Conservation (phyloP, 2,113 vertebrate species). For the Ursus arctos region DNA sequence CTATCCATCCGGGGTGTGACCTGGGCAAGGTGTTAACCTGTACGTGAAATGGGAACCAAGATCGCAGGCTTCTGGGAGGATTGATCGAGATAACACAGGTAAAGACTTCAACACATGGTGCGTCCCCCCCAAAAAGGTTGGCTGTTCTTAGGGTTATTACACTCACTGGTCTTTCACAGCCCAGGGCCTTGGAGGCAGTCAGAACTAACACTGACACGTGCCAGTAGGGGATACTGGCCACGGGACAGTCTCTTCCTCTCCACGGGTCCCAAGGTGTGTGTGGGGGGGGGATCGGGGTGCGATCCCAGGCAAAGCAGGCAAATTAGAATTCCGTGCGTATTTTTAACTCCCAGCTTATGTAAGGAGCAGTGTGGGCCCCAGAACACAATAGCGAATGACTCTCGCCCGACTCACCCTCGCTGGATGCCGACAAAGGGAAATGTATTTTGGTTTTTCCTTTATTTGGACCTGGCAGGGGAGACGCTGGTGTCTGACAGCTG, state of each 20-base stretch:
- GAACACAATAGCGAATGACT: slow-evolving; percentile 50
- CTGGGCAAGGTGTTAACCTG: neutral
- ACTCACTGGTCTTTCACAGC: neutral
- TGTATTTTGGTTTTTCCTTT: slow-evolving; percentile 56
- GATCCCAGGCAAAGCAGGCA: neutral
- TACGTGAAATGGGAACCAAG: neutral
- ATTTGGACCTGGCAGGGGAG: slow-evolving; percentile 56
- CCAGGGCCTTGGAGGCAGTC: neutral
- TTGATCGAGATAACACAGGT: rapidly evolving
- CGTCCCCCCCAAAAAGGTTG: neutral
- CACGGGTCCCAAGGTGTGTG: neutral
- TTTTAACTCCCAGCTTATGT: slow-evolving; percentile 72
- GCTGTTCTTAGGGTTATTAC: neutral
- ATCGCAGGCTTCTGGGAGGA: neutral
- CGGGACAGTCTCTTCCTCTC: neutral
- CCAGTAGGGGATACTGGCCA: neutral
- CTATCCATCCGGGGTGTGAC: no score
- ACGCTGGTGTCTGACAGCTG: neutral
- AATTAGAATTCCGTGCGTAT: slow-evolving; percentile 58
- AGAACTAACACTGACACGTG: rapidly evolving
- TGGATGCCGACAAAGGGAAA: slow-evolving; percentile 5
- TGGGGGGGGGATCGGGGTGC: neutral
- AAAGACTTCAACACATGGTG: neutral
- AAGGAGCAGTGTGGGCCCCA: slow-evolving; percentile 73
- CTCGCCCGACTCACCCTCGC: slow-evolving; percentile 27